phyloP scores from a whole-genome alignment of 2,113 vertebrate species.

The Cairina moschata region DNA sequence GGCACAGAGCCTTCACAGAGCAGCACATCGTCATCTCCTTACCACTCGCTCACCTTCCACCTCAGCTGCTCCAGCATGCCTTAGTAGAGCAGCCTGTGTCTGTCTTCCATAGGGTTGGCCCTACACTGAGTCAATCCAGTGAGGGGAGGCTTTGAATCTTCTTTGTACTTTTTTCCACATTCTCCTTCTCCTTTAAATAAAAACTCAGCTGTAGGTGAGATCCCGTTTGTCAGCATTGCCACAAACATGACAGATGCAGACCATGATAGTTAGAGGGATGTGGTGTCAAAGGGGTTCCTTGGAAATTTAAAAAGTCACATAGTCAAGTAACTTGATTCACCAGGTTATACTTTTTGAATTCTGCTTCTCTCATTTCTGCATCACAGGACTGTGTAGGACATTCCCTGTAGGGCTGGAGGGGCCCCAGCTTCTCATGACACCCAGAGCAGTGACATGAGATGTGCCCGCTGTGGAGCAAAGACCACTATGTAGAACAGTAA shows the following conservation, averaged over 20 bases:
- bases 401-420: not conserved
- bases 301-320: rapidly evolving
- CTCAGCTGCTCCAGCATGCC: not conserved
- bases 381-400: not conserved
- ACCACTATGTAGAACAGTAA: rapidly evolving
- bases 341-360: not conserved
- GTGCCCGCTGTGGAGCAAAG: rapidly evolving
- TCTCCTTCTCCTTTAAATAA: not conserved
- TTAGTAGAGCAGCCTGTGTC: not conserved
- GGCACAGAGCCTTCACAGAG: not conserved
- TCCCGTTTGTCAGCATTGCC: not conserved
- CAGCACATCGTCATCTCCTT: not conserved
- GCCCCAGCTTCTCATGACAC: not conserved
- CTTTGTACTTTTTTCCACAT: rapidly evolving
- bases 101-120: not conserved
- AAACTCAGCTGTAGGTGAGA: not conserved
- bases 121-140: rapidly evolving
- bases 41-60: not conserved
- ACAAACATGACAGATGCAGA: not conserved
- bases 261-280: not conserved
- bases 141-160: not conserved
- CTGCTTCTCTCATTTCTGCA: not conserved
- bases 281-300: not conserved
- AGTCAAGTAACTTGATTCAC: not conserved
- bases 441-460: not conserved